phyloP scores from a whole-genome alignment of 2,113 vertebrate species.

The Agapornis roseicollis region DNA sequence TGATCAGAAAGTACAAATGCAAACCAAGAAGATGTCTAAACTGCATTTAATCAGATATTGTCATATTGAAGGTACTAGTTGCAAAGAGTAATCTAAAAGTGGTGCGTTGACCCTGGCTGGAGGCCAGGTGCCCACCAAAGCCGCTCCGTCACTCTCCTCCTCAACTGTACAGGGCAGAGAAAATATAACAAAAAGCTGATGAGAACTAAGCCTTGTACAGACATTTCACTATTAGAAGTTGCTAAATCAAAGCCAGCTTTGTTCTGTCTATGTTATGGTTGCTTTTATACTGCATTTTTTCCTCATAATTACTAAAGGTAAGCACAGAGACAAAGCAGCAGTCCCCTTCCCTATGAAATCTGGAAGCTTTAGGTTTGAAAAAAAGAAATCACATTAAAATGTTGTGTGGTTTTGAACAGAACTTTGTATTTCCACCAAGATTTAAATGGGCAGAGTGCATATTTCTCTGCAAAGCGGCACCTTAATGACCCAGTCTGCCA shows the following conservation, averaged over 20 bases:
- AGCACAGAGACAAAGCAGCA: background rate
- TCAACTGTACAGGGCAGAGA: background rate
- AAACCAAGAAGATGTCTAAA: background rate
- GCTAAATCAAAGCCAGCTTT: background rate
- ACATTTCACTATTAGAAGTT: background rate
- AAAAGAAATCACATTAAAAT: background rate
- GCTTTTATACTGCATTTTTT: background rate
- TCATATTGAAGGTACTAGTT: background rate
- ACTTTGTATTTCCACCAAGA: rapidly evolving
- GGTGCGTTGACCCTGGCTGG: background rate
- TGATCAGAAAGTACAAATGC: background rate
- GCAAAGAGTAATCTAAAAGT: background rate
- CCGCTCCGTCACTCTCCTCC: background rate
- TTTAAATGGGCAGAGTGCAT: background rate
- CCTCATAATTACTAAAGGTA: background rate
- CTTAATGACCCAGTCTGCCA: background rate
- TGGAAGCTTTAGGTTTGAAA: background rate
- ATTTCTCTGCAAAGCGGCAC: background rate
- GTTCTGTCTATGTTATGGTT: background rate
- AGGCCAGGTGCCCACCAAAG: background rate
- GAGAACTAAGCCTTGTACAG: background rate
- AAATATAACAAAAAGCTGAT: background rate
- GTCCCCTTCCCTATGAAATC: background rate
- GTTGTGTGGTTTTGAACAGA: background rate
- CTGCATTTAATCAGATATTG: background rate